Evolutionary conservation across 1,140 invertebrate genomes (phyloP), one percentile per base, ranked within the genome.

Genomic region (Colletes latitarsis): DNA sequence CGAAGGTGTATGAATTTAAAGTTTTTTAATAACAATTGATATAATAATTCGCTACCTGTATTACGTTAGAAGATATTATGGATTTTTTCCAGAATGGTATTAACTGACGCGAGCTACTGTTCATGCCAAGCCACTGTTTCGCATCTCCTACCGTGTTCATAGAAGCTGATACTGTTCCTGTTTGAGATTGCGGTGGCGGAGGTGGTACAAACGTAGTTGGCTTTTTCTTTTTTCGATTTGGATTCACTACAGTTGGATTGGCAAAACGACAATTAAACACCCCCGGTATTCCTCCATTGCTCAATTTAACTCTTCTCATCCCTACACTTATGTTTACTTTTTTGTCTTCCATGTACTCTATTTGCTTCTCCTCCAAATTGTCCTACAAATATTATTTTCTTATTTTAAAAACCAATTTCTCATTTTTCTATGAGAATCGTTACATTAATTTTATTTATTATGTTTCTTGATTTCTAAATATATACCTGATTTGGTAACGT

Each of bases 261-360:
- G 95, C 94, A 84, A 98, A 97, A 53, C 97, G 94, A 90, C 97
- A 98, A 90, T 98, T 98, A 88, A 98, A 98, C 2, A 98, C 97
- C 0, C 97, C 97, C 0, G 96, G 96, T 87, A 97, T 97, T 4
- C 94, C 95, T n/a, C 92, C 91, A 73, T 94, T 94, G 41, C 88
- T 92, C 30, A 92, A 79, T 85, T 93, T 94, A 1, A 92, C 87
- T 84, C 88, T 91, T 66, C 88, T 86, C 75, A 89, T 88, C 5
- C 88, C 83, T 21, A 89, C 84, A 39, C 73, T 88, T 21, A 87
- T 79, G 19, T 85, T 88, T 8, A 90, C 66, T 73, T 93, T 92
- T 58, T 93, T 92, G 15, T 91, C 89, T 12, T 90, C 88, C 19
- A 85, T 80, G 12, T 89, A 91, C 70, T 86, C 89, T 46, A 88